phyloP scores from a whole-genome alignment of 2,113 vertebrate genomes.

The Carassius gibelio region DNA sequence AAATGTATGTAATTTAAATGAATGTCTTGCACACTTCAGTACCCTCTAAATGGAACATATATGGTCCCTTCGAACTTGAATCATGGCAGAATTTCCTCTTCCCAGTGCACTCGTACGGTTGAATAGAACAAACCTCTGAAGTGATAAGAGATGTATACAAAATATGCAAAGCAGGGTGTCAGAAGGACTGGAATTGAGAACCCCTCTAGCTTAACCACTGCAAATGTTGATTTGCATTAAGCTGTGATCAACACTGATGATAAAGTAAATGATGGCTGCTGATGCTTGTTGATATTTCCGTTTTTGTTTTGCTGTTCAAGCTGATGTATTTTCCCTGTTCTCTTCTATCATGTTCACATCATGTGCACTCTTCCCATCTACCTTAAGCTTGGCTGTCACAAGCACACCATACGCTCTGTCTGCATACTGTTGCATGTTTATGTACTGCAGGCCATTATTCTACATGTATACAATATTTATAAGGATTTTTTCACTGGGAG shows the following conservation, averaged over 20 bases:
- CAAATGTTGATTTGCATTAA: background rate
- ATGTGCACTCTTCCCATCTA: background rate
- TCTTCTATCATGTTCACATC: background rate
- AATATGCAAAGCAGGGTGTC: too few relatives aligned
- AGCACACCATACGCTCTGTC: constrained; percentile 8
- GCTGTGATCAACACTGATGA: background rate
- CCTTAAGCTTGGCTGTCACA: background rate
- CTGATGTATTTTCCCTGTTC: background rate
- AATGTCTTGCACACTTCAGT: too few relatives aligned
- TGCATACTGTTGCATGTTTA: constrained; percentile 14
- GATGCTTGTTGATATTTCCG: background rate
- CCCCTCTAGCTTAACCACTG: background rate
- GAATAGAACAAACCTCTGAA: too few relatives aligned
- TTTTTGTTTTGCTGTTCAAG: background rate
- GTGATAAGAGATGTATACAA: too few relatives aligned
- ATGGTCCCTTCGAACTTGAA: too few relatives aligned
- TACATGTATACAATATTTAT: background rate
- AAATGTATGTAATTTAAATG: too few relatives aligned
- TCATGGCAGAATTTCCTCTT: too few relatives aligned
- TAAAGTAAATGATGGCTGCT: background rate
- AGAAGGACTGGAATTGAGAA: too few relatives aligned
- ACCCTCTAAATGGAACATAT: too few relatives aligned
- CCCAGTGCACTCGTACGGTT: too few relatives aligned
- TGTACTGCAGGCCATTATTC: background rate
- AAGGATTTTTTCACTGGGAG: background rate